Conservation (phyloP, 2,888 invertebrate species). For the Encarsia formosa region DNA sequence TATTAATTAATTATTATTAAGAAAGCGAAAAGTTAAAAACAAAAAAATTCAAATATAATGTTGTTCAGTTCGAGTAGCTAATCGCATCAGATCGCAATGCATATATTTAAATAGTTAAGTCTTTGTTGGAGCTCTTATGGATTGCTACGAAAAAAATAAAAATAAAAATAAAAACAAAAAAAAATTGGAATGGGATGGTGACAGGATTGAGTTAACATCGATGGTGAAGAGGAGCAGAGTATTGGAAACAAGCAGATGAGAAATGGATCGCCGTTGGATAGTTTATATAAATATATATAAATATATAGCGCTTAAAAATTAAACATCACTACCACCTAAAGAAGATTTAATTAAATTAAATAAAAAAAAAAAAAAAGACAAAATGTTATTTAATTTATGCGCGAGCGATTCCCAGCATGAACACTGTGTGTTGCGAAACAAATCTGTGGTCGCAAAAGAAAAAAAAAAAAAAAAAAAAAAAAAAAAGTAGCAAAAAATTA, state of each 20-base stretch:
- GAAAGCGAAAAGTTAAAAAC: constrained; percentile 5
- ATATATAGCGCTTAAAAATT: constrained; percentile 32
- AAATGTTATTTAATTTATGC: constrained; percentile 32
- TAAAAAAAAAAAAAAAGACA: constrained; percentile 28
- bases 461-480: constrained; percentile 14
- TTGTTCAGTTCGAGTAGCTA: constrained; percentile 37
- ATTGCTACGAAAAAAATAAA: constrained; percentile 12
- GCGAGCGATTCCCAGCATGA: constrained; percentile 23
- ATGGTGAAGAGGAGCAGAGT: constrained; percentile 4
- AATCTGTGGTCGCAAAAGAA: constrained; percentile 13
- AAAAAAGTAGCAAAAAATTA: constrained; percentile 19
- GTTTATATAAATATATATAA: constrained; percentile 37
- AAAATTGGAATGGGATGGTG: not conserved
- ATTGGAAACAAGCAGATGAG: not conserved
- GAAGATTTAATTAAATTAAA: constrained; percentile 36
- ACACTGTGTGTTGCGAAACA: constrained; percentile 20
- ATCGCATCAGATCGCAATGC: constrained; percentile 35
- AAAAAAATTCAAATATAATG: constrained; percentile 31
- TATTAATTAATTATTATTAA: constrained; percentile 31
- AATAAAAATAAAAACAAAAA: not conserved
- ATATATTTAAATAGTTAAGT: constrained; percentile 41
- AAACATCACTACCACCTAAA: constrained; percentile 41
- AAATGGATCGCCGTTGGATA: constrained; percentile 31
- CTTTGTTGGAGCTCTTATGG: constrained; percentile 32
- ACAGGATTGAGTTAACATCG: not conserved